These are phyloP conservation scores for Acronicta aceris DNA, from an alignment of 2,888 invertebrate species.

Conservation along the genomic window DNA sequence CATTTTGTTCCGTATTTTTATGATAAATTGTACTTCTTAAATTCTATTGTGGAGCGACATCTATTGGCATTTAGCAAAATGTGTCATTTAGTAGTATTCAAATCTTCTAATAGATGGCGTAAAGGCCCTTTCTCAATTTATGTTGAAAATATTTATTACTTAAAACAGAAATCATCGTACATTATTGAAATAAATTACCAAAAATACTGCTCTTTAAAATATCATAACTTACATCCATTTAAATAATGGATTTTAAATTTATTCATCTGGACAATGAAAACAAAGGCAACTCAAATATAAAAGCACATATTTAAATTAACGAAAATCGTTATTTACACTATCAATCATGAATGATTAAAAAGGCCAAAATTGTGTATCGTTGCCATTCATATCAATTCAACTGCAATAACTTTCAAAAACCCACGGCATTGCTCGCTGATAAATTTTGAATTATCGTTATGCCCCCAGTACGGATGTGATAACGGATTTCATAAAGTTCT, in stretches of 20 bases:
- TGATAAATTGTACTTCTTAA: too few relatives aligned
- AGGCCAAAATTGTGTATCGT: conserved; percentile 38
- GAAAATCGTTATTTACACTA: conserved; percentile 38
- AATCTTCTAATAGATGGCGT: conserved; percentile 14
- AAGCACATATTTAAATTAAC: conserved; percentile 27
- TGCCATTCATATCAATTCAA: conserved; percentile 57
- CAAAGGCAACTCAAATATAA: conserved; percentile 16
- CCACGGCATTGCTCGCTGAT: conserved; percentile 47
- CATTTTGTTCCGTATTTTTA: too few relatives aligned
- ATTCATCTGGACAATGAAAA: conserved; percentile 9
- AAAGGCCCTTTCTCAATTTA: background rate
- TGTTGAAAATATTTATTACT: too few relatives aligned
- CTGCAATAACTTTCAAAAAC: conserved; percentile 55
- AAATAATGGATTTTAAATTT: conserved; percentile 6
- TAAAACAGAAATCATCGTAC: background rate
- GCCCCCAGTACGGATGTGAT: conserved; percentile 33
- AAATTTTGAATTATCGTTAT: conserved; percentile 59
- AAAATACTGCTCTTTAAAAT: conserved; percentile 2
- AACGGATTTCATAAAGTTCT: conserved; percentile 41
- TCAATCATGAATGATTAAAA: conserved; percentile 49
- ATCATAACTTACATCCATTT: background rate
- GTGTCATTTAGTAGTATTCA: background rate
- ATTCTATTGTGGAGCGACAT: conserved; percentile 4
- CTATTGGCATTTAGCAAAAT: background rate
- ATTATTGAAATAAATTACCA: background rate